Conservation (phyloP, 2,113 vertebrate genomes). For the Numenius arquata region DNA sequence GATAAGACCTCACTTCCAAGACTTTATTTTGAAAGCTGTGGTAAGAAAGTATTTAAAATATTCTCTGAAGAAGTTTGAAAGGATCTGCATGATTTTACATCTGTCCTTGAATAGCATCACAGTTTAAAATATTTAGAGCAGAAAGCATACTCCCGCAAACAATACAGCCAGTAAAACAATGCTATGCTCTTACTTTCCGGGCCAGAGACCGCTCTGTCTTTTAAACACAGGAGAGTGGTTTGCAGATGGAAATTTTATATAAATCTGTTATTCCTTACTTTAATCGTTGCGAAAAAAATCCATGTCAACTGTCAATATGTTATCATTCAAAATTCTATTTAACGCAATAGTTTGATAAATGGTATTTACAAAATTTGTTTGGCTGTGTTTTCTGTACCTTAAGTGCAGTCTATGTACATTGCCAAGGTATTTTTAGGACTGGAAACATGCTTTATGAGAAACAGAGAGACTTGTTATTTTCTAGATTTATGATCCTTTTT, state of each 20-base stretch:
- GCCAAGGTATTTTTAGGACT: background rate
- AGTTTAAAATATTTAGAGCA: background rate
- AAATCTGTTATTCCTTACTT: background rate
- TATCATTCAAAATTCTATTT: background rate
- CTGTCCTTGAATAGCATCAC: background rate
- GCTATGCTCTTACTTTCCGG: background rate
- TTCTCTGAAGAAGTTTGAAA: background rate
- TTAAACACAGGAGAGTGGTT: background rate
- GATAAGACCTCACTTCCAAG: background rate
- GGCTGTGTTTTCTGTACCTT: background rate
- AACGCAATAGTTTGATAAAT: background rate
- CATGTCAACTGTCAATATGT: background rate
- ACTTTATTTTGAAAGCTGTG: background rate
- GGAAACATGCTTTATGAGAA: background rate
- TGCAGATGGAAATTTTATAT: background rate
- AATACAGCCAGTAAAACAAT: background rate
- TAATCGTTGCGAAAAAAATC: background rate
- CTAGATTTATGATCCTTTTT: background rate
- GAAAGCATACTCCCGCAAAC: background rate
- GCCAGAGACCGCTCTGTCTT: background rate
- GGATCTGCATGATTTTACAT: background rate
- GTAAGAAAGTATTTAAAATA: background rate
- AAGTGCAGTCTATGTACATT: background rate
- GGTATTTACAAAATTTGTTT: background rate
- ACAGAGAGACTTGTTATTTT: background rate